Percentiles rank a stretch among this genome's conserved stretches.
phyloP scores from a whole-genome alignment of 2,113 vertebrate species.

The Psittacula cyanocephala region DNA sequence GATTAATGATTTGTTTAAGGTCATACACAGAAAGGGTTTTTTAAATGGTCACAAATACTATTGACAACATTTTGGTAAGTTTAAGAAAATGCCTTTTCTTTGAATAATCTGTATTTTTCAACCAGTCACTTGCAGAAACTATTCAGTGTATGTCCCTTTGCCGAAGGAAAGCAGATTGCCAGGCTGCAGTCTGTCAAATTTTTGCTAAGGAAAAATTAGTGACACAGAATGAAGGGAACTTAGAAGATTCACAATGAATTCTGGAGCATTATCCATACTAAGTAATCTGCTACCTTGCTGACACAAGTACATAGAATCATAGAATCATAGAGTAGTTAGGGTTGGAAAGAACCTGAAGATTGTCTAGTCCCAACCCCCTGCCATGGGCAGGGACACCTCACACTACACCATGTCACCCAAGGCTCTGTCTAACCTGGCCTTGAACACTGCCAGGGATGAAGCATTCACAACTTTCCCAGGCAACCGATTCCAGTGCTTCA shows the following conservation, averaged over 20 bases:
- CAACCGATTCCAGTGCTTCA: too few species aligned
- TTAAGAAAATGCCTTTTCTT: not conserved
- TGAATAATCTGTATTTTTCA: not conserved
- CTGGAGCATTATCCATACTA: not conserved
- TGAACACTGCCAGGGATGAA: too few species aligned
- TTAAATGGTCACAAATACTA: not conserved
- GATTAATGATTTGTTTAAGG: not conserved
- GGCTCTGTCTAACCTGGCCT: too few species aligned
- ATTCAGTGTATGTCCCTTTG: not conserved
- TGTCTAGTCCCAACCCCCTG: too few species aligned
- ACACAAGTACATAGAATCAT: not conserved
- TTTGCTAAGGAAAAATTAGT: not conserved
- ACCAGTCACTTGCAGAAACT: not conserved
- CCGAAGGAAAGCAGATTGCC: not conserved
- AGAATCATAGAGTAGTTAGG: too few species aligned
- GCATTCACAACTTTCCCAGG: too few species aligned
- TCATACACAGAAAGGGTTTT: not conserved
- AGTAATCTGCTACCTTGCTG: not conserved
- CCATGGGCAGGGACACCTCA: too few species aligned
- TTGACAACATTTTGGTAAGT: not conserved
- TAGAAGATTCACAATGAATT: not conserved
- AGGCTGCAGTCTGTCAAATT: not conserved
- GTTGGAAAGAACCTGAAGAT: too few species aligned
- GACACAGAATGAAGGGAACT: not conserved
- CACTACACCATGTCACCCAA: too few species aligned